phyloP scores from a whole-genome alignment of 2,888 invertebrate genomes.

The Synanthedon myopaeformis region DNA sequence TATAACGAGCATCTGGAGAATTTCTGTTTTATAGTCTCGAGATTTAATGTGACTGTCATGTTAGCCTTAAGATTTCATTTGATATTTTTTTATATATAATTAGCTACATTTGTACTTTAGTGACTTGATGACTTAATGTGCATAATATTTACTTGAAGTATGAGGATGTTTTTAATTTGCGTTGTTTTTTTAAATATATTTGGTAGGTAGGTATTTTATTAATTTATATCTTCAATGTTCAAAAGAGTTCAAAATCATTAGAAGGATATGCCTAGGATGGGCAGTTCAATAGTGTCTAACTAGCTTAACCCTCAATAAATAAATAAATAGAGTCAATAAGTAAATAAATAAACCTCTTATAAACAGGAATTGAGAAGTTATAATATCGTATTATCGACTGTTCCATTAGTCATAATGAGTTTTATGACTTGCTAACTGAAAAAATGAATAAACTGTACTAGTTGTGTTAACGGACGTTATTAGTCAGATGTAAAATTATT shows the following conservation, averaged over 20 bases:
- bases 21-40: slow-evolving; percentile 43
- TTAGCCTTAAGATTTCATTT: slow-evolving; percentile 27
- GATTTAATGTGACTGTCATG: slow-evolving; percentile 38
- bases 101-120: slow-evolving; percentile 32
- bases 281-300: too few relatives aligned
- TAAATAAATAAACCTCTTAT: too few relatives aligned
- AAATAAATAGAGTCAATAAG: too few relatives aligned
- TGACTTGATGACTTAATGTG: slow-evolving; percentile 1
- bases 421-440: background rate
- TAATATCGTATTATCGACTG: too few relatives aligned
- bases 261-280: too few relatives aligned
- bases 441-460: slow-evolving; percentile 37
- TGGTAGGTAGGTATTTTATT: slow-evolving; percentile 9
- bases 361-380: too few relatives aligned
- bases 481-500: slow-evolving; percentile 14
- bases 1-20: slow-evolving; percentile 39
- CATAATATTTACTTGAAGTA: slow-evolving; percentile 4
- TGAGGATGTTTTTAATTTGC: slow-evolving; percentile 17
- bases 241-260: too few relatives aligned
- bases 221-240: too few relatives aligned
- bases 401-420: background rate
- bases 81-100: slow-evolving; percentile 23
- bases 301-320: too few relatives aligned
- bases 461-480: slow-evolving; percentile 22
- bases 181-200: slow-evolving; percentile 9